Evolutionary conservation across 2,113 vertebrate species (phyloP).

Genomic region (Nesogale talazaci): DNA sequence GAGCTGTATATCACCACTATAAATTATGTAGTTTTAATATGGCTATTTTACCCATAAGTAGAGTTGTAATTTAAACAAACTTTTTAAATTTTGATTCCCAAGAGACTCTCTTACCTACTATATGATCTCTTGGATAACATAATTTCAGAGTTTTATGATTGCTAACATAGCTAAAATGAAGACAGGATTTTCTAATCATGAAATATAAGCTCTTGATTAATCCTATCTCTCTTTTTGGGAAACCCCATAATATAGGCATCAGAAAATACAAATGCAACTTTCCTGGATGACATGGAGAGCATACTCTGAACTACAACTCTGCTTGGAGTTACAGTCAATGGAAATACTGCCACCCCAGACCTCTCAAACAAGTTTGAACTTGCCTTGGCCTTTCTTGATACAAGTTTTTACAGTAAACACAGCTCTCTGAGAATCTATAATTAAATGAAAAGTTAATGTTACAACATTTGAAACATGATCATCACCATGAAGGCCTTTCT

Average conservation of each 20-base stretch:
- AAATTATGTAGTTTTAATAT: background rate
- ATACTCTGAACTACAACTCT: background rate
- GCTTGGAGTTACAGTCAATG: background rate
- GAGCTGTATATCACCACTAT: background rate
- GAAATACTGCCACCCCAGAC: background rate
- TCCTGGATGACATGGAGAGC: background rate
- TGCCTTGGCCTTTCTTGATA: constrained; percentile 11
- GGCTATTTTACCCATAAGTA: background rate
- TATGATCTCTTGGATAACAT: background rate
- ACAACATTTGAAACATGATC: background rate
- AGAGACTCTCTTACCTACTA: background rate
- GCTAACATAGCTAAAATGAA: background rate
- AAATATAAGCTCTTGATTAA: background rate
- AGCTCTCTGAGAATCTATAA: background rate
- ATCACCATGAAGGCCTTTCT: background rate
- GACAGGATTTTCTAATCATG: background rate
- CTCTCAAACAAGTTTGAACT: background rate
- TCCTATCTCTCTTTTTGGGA: background rate
- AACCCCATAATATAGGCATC: background rate
- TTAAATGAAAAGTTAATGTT: background rate
- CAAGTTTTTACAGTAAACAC: background rate
- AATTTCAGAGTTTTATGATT: constrained; percentile 4
- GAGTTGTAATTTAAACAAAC: background rate
- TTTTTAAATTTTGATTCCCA: background rate
- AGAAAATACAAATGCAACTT: background rate